phyloP scores from a whole-genome alignment of 37 sponge, comb jelly and placozoan genomes.

The Lycopodina hypogea region DNA sequence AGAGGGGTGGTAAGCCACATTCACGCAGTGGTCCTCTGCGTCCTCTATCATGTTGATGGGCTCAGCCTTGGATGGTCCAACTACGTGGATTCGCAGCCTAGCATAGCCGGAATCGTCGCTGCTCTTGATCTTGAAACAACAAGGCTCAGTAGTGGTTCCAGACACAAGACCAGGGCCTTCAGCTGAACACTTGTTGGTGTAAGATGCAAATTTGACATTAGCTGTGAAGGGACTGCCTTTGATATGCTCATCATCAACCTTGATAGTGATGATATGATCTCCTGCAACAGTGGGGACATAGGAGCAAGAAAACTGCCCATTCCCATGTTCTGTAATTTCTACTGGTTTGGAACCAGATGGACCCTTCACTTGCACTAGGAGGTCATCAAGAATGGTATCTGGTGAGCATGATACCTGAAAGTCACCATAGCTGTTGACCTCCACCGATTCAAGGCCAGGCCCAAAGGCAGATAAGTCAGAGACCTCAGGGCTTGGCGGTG shows the following conservation, averaged over 20 bases:
- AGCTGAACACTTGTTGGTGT: constrained; percentile 81
- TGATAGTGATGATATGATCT: constrained; percentile 66
- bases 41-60: constrained; percentile 78
- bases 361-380: constrained; percentile 57
- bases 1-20: constrained; percentile 77
- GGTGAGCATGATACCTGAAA: constrained; percentile 74
- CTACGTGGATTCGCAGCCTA: constrained; percentile 70
- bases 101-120: constrained; percentile 69
- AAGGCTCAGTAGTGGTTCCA: constrained; percentile 65
- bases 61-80: constrained; percentile 86
- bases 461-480: constrained; percentile 58
- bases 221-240: constrained; percentile 75
- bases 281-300: constrained; percentile 74
- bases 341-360: constrained; percentile 75
- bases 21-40: constrained; percentile 50
- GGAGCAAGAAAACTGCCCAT: constrained; percentile 73
- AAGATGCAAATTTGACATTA: constrained; percentile 70
- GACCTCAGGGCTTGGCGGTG: neutral
- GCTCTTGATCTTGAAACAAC: constrained; percentile 52
- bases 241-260: constrained; percentile 71
- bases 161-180: constrained; percentile 70
- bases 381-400: constrained; percentile 41
- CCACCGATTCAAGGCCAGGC: constrained; percentile 76
- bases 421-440: constrained; percentile 62
- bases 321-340: constrained; percentile 60